Percentiles rank a stretch among this genome's conserved stretches.
phyloP scores from a whole-genome alignment of 2,113 vertebrate genomes.

The Himantopus leucocephalus region DNA sequence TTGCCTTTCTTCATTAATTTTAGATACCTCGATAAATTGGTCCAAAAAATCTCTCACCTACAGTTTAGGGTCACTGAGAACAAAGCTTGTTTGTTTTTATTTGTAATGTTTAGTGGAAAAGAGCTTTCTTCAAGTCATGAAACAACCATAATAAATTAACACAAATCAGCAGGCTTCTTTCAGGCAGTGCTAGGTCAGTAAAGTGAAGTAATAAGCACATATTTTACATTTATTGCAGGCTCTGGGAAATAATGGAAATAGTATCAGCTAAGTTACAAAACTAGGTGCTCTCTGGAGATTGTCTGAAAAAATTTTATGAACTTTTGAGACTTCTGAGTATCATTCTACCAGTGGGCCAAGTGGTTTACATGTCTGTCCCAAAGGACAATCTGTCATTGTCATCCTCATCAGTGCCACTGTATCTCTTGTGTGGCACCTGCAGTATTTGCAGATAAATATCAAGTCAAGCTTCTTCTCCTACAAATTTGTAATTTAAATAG shows the following conservation, averaged over 20 bases:
- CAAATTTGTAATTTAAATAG: not conserved
- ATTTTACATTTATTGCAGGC: not conserved
- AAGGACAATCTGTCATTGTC: not conserved
- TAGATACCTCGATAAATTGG: not conserved
- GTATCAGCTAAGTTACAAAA: not conserved
- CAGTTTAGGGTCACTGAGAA: not conserved
- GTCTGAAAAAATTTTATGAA: not conserved
- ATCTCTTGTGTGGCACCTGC: not conserved
- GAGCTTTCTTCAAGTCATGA: not conserved
- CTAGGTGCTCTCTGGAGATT: not conserved
- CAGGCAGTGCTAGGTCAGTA: not conserved
- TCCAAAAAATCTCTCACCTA: not conserved
- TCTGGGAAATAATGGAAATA: not conserved
- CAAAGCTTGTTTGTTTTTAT: not conserved
- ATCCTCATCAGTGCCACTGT: not conserved
- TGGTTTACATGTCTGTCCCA: not conserved
- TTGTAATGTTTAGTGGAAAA: not conserved
- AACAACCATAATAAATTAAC: not conserved
- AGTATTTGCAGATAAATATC: not conserved
- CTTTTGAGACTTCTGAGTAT: not conserved
- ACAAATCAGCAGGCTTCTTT: not conserved
- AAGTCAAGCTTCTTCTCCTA: not conserved
- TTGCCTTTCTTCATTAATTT: not conserved
- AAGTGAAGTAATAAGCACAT: not conserved
- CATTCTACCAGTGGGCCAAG: not conserved